Base-by-base conservation (phyloP, 2,888 invertebrate genomes). In the Iselma pallidipennis region DNA sequence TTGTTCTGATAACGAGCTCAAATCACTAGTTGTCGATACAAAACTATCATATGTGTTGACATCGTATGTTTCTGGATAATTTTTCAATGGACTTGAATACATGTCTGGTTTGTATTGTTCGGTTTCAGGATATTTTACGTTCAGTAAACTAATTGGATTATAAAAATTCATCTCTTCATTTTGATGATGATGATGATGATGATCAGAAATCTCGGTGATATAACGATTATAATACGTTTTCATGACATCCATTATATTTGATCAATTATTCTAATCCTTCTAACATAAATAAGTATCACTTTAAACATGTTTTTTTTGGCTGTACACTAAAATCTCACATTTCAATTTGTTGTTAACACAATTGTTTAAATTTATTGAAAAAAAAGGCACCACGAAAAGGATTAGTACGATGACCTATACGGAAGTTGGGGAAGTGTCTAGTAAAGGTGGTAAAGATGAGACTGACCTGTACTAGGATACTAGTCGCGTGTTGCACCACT, bases 381-480 rank as follows among this genome's bases (percentile, higher is more conserved):
- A 29, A 29, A 10, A 29, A 29, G n/a, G 31, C 4, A 0, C 3
- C 1, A 9, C n/a, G 4, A n/a, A n/a, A 62, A 62, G 55, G 62
- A 58, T 57, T 73, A 66, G 71, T 69, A 55, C 70, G 74, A 74
- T 77, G 79, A 74, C 76, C 78, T 70, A 77, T 71, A 71, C 77
- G 78, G 80, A 78, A 79, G 78, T 79, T 67, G 37, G 16, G 73
- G 72, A 74, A 70, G 67, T 71, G 66, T 73, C 68, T 71, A 72
- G 67, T 61, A 71, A 68, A 65, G 66, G 61, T 63, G 66, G 66
- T 65, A 66, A 70, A 72, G 75, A 76, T 76, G 77, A 76, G 74
- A 77, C 78, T 78, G 78, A 79, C 78, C 80, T 78, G 76, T 74
- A 73, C 75, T 74, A 74, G 71, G 57, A 62, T 66, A 66, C 59